Conservation (phyloP, 2,113 vertebrate species). For the Piliocolobus tephrosceles region DNA sequence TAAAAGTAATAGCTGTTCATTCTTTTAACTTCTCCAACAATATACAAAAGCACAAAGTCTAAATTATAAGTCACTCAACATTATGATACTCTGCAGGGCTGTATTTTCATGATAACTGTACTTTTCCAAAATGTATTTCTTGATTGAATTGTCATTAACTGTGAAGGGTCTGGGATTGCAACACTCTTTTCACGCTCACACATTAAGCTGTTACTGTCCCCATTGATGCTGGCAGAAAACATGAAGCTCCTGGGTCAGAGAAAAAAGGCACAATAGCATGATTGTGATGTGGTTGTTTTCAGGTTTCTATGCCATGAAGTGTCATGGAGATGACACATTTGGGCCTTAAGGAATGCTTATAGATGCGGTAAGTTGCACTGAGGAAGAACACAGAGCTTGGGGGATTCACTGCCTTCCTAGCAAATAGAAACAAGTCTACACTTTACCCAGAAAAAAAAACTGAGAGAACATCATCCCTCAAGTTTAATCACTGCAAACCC, state of each 20-base stretch:
- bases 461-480: background rate
- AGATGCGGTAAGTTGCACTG: background rate
- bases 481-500: background rate
- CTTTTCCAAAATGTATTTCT: background rate
- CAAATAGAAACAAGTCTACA: background rate
- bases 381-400: background rate
- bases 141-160: background rate
- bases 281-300: background rate
- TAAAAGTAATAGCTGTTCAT: background rate
- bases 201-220: background rate
- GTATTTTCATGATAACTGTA: background rate
- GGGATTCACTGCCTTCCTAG: background rate
- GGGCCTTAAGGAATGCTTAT: background rate
- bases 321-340: accelerated
- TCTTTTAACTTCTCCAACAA: background rate
- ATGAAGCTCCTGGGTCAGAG: background rate
- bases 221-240: background rate
- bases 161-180: too few relatives aligned
- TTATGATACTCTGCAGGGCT: background rate
- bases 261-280: background rate
- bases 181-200: background rate
- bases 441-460: background rate
- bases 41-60: background rate
- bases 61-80: background rate
- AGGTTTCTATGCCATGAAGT: too few relatives aligned